Base-by-base conservation (phyloP, 2,797 vertebrate genomes). In the Cossypha niveicapilla region DNA sequence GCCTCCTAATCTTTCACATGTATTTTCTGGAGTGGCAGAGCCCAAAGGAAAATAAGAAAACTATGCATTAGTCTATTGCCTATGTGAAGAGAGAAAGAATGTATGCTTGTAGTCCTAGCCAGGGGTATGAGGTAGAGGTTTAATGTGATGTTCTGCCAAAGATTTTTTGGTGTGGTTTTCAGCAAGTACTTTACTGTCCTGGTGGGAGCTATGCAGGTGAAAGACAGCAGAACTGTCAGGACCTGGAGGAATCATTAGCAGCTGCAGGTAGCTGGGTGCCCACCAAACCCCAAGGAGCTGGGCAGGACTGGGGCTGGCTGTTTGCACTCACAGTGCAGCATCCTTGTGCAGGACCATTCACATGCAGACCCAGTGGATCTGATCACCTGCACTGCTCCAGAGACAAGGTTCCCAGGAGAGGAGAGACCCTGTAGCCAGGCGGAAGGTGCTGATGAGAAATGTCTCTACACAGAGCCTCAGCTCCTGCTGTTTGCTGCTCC, bases 401-500 rank as follows among this genome's bases (percentile, higher is more conserved):
- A 63, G 32, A 32, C 56, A 74, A 60, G 7, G 13, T 1, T 71
- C 18, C 25, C 32, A 37, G 58, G n/a, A 42, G 45, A 27, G 0
- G 2, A 30, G 32, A 53, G 24, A 56, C 18, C 12, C 13, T 89
- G 42, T 28, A 47, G 15, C 51, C 0, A 1, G 6, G 28, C 35
- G 18, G 42, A 72, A 78, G 51, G 23, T 34, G 24, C 32, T 44
- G 30, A 39, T 54, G 13, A 17, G 32, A 83, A 39, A 30, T 0
- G 0, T 30, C 61, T 58, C 48, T 25, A 21, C 22, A 10, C 24
- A 56, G 47, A 53, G 4, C 24, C 27, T 35, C 42, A 48, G 30
- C 21, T 86, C 18, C 13, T 1, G 0, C 9, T 37, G 8, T 65
- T 44, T 76, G 25, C 34, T 72, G 0, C 3, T 32, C 37, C 42